Evolutionary conservation across 2,888 invertebrate species (phyloP), one percentile per base, ranked within the genome.

Genomic region (Eupeodes latifasciatus): DNA sequence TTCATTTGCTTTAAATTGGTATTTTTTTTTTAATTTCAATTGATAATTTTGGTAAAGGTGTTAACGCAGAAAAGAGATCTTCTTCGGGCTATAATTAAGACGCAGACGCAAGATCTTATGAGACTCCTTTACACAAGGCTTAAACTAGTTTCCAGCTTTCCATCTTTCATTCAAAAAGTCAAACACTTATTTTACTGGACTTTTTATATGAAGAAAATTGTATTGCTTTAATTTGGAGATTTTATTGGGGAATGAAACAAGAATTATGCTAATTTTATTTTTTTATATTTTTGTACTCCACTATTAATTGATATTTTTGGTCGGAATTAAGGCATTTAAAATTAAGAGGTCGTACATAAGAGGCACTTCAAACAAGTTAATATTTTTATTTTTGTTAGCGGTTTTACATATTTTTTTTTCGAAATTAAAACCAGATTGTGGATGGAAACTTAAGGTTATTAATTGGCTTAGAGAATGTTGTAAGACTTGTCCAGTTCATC

Each of bases 331-430:
- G 78, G 66, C 57, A 47, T 59, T 78, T 47, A 12, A 66, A 64
- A 71, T 19, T 62, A 49, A 79, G 62, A 79, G 62, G n/a, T 79
- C 61, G 59, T 79, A 79, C 51, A 19, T 79, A 49, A 61, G 78
- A 79, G 78, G 78, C 78, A 79, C 78, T 79, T 79, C 14, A 40
- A 78, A 34, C 47, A 78, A 61, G 49, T 78, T 44, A 6, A 14
- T 71, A 19, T 55, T 40, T 40, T 9, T 40, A 27, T 55, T 44
- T 27, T 67, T 53, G 7, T 34, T 66, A 47, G 14, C 6, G 14
- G 19, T 1, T 47, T 64, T 47, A 16, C n/a, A 40, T 10, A 61
- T 40, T 16, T 40, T n/a, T 59, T 0, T 57, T 9, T 4, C 19
- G 5, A 40, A 16, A 16, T 40, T 27, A 27, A 62, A 44, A 16